Conservation (phyloP, 53 echinoderm and acorn worm species). For the Actinopyga echinites region DNA sequence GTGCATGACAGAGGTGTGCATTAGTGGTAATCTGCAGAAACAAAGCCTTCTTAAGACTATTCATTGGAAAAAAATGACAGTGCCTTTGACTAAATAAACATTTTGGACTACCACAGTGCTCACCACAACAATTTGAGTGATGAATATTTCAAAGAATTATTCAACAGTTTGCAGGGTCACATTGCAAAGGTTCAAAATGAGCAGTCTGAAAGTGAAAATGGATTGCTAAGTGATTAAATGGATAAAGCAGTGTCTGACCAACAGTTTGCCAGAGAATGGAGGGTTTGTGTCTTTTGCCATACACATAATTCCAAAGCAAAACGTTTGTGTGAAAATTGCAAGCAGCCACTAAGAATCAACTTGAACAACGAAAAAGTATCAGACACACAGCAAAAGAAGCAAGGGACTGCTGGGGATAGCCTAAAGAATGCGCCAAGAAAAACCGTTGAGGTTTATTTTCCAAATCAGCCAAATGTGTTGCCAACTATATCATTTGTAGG, state of each 20-base stretch:
- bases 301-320: neutral
- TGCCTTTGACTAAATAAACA: neutral
- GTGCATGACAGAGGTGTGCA: neutral
- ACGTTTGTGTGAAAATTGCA: neutral
- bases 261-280: neutral
- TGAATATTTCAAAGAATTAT: neutral
- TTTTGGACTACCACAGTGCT: neutral
- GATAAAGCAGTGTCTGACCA: neutral
- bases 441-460: too few species aligned
- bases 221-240: neutral
- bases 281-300: neutral
- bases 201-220: neutral
- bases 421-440: too few species aligned
- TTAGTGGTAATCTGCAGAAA: neutral
- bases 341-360: too few species aligned
- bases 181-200: conserved; percentile 4
- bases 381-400: too few species aligned
- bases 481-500: too few species aligned
- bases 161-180: neutral
- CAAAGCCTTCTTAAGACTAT: neutral
- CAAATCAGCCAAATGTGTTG: too few species aligned
- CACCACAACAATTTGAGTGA: neutral
- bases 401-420: too few species aligned
- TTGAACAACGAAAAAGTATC: too few species aligned
- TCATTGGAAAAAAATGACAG: neutral